Percentiles rank a stretch among this genome's conserved stretches.
These are phyloP conservation scores for Percopsis omiscomaycus DNA, from an alignment of 2,797 vertebrate genomes.

Conservation along the genomic window DNA sequence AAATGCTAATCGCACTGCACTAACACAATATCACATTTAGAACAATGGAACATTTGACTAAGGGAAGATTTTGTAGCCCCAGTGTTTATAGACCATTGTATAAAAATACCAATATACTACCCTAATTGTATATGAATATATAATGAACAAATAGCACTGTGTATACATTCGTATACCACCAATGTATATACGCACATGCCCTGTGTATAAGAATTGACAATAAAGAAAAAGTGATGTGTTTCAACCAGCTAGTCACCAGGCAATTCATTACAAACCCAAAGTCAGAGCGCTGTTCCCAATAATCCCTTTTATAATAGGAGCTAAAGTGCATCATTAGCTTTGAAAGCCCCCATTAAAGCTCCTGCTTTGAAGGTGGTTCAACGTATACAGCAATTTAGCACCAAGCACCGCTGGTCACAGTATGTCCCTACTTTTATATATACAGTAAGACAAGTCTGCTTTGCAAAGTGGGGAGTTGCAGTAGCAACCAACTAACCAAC, in stretches of 20 bases:
- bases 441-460: no score
- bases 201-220: not conserved
- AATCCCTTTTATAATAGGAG: conserved; percentile 6
- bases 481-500: no score
- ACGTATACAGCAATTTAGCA: not conserved
- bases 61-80: no score
- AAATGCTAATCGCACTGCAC: conserved; percentile 12
- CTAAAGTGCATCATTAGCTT: not conserved
- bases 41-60: not conserved
- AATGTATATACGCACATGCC: not conserved
- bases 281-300: not conserved
- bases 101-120: no score
- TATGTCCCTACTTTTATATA: not conserved
- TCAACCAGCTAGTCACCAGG: not conserved
- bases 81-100: no score
- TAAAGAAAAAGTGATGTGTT: not conserved
- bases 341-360: not conserved
- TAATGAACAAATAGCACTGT: no score
- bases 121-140: no score
- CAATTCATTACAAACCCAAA: not conserved
- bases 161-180: no score
- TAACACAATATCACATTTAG: conserved; percentile 1
- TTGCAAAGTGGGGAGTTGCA: no score
- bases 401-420: not conserved
- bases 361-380: not conserved